phyloP scores from a whole-genome alignment of 2,113 vertebrate species.

The Monopterus albus region DNA sequence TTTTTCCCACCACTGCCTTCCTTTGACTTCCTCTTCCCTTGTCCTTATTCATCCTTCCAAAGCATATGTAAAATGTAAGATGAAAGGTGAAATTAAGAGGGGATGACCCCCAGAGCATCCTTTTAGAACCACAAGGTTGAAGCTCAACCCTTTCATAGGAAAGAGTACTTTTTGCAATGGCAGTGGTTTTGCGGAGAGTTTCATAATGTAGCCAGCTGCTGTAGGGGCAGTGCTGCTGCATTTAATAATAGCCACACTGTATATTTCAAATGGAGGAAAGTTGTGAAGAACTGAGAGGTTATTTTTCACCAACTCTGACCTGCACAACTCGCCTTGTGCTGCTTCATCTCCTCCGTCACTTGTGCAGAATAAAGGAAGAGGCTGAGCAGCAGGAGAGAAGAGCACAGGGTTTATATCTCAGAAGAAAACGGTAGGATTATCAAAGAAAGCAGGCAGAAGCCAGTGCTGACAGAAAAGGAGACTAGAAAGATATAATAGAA shows the following conservation, averaged over 20 bases:
- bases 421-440: slow-evolving; percentile 8
- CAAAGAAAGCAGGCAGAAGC: not conserved
- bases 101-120: slow-evolving; percentile 24
- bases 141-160: slow-evolving; percentile 20
- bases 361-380: slow-evolving; percentile 39
- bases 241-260: slow-evolving; percentile 60
- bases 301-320: slow-evolving; percentile 36
- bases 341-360: slow-evolving; percentile 46
- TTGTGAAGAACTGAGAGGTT: slow-evolving; percentile 50
- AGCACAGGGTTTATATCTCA: slow-evolving; percentile 14
- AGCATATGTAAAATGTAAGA: slow-evolving; percentile 53
- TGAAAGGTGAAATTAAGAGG: slow-evolving; percentile 49
- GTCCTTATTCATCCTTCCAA: slow-evolving; percentile 38
- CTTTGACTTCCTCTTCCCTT: not conserved
- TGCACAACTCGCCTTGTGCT: slow-evolving; percentile 34
- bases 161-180: slow-evolving; percentile 32
- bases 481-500: not conserved
- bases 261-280: slow-evolving; percentile 63
- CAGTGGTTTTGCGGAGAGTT: slow-evolving; percentile 33
- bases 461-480: not conserved
- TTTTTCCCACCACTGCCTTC: not conserved
- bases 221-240: slow-evolving; percentile 45
- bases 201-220: slow-evolving; percentile 31
- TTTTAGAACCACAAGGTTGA: slow-evolving; percentile 23
- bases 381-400: slow-evolving; percentile 28